phyloP scores from a whole-genome alignment of 2,888 invertebrate species.

The Baronia brevicornis region DNA sequence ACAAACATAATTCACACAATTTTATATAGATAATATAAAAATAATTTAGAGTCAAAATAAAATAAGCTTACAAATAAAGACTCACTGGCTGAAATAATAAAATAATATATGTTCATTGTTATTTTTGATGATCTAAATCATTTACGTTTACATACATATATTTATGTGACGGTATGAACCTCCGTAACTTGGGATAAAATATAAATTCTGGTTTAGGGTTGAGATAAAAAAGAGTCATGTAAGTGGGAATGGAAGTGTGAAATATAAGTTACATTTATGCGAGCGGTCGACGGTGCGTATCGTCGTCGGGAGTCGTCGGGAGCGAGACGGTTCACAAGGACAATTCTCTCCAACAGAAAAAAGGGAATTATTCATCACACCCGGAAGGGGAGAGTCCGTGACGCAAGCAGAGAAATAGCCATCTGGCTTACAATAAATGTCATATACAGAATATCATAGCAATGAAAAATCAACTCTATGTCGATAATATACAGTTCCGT shows the following conservation, averaged over 20 bases:
- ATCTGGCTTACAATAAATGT: conserved; percentile 39
- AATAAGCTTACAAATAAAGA: too few species aligned
- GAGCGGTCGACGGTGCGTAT: conserved; percentile 66
- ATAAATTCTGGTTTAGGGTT: conserved; percentile 60
- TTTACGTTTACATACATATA: too few species aligned
- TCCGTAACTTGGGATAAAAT: conserved; percentile 50
- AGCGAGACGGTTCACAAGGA: conserved; percentile 72
- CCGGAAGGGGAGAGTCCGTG: conserved; percentile 75
- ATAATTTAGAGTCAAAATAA: too few species aligned
- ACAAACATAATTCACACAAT: too few species aligned
- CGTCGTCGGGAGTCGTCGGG: conserved; percentile 66
- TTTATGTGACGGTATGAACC: conserved; percentile 37
- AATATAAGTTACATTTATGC: conserved; percentile 72
- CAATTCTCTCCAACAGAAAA: conserved; percentile 69
- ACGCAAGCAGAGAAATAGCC: conserved; percentile 71
- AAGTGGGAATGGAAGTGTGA: conserved; percentile 66
- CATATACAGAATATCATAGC: conserved; percentile 26
- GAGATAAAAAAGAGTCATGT: conserved; percentile 65
- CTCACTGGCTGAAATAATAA: too few species aligned
- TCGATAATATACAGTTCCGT: conserved; percentile 21
- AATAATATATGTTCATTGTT: too few species aligned
- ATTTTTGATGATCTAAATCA: too few species aligned
- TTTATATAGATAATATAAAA: too few species aligned
- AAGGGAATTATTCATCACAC: conserved; percentile 76
- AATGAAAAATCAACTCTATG: conserved; percentile 22